Evolutionary conservation across 2,888 invertebrate species (phyloP).

Genomic region (Elgonia sp.): DNA sequence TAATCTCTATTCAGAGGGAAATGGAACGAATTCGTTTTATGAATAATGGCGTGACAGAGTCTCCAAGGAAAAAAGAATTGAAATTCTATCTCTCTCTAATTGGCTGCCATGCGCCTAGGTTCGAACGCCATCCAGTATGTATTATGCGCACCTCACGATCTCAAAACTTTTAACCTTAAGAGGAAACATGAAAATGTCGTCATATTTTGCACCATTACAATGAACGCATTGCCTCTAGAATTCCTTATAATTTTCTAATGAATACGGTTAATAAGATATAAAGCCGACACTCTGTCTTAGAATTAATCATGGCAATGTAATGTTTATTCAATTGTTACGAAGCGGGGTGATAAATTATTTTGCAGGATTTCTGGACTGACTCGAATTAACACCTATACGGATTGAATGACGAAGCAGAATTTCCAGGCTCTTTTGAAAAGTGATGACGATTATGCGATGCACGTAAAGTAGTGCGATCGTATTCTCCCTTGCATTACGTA

Average conservation of each 20-base stretch:
- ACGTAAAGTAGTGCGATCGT: slow-evolving; percentile 75
- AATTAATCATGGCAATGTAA: slow-evolving; percentile 35
- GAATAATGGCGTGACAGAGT: slow-evolving; percentile 40
- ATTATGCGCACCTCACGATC: slow-evolving; percentile 63
- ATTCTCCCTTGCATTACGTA: slow-evolving; percentile 79
- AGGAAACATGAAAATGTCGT: slow-evolving; percentile 54
- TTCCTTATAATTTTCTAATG: slow-evolving; percentile 38
- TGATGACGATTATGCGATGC: slow-evolving; percentile 75
- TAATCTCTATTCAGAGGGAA: slow-evolving; percentile 17
- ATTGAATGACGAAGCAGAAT: slow-evolving; percentile 23
- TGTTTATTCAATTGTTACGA: slow-evolving; percentile 35
- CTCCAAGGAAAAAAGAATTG: slow-evolving; percentile 69
- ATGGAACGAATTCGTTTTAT: slow-evolving; percentile 52
- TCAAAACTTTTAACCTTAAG: slow-evolving; percentile 47
- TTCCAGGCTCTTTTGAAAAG: slow-evolving; percentile 29
- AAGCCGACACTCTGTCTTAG: background rate
- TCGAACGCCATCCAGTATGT: slow-evolving; percentile 78
- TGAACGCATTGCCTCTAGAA: background rate
- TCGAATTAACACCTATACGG: slow-evolving; percentile 28
- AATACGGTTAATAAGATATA: slow-evolving; percentile 13
- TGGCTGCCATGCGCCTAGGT: slow-evolving; percentile 74
- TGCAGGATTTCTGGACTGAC: background rate
- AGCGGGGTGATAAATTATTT: slow-evolving; percentile 21
- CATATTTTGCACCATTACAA: slow-evolving; percentile 47
- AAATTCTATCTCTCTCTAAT: slow-evolving; percentile 79